Evolutionary conservation across 2,888 invertebrate genomes (phyloP), one percentile per base, ranked within the genome.

Genomic region (Ligdia adustata): DNA sequence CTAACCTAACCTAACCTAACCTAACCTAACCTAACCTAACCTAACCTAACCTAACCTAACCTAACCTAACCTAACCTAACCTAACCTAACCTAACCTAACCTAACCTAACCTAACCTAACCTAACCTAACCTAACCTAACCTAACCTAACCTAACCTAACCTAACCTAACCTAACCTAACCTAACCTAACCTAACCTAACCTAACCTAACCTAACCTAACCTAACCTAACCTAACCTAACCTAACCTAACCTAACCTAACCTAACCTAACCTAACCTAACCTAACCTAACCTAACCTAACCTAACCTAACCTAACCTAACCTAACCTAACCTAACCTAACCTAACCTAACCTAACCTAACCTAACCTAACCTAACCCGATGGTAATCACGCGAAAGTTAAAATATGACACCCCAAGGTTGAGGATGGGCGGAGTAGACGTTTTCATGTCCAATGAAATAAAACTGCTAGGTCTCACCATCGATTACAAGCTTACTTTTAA

Each of bases 221-320:
- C 26, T 26, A 26, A 26, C 26, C 26, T 26, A 26, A 46, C 46
- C 46, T 46, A 46, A 58, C 59, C 60, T 57, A 57, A 62, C 61
- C 62, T 60, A 60, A 60, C 60, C 60, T 57, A 65, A 65, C 65
- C 65, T 60, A 63, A 63, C 62, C 62, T 63, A 63, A 60, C 58
- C 61, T 58, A 55, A 59, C 60, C 55, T 56, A 56, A 56, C 57
- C n/a, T n/a, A n/a, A n/a, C n/a, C n/a, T n/a, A n/a, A n/a, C n/a
- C n/a, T n/a, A n/a, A n/a, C n/a, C n/a, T n/a, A n/a, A n/a, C n/a
- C n/a, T n/a, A n/a, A n/a, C n/a, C n/a, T n/a, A n/a, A n/a, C n/a
- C n/a, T n/a, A n/a, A n/a, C 46, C 46, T 46, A 46, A 40, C 46
- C 45, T 45, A 45, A 46, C 46, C 40, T 42, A 51, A 51, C 51